phyloP scores from a whole-genome alignment of 2,797 vertebrate genomes.

The Benthosema pterotum region DNA sequence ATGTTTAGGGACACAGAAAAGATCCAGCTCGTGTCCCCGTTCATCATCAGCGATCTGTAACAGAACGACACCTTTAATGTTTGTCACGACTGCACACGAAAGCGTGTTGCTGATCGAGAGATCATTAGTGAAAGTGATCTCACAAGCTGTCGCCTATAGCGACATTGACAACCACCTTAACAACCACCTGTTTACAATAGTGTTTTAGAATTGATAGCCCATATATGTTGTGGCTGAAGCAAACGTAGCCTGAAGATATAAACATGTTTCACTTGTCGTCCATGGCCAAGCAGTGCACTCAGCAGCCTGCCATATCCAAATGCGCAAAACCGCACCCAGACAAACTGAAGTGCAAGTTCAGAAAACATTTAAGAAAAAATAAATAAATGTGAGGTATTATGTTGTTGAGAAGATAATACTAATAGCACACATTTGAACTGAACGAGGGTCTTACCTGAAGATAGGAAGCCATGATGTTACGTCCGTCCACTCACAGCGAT shows the following conservation, averaged over 20 bases:
- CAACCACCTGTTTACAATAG: slow-evolving; percentile 60
- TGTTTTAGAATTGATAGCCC: background rate
- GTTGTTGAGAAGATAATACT: too few species aligned
- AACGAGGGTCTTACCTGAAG: slow-evolving; percentile 71
- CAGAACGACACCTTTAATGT: slow-evolving; percentile 11
- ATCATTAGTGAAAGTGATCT: slow-evolving; percentile 6
- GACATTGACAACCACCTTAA: slow-evolving; percentile 25
- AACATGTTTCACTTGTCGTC: too few species aligned
- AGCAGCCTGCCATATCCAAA: background rate
- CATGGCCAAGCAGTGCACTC: too few species aligned
- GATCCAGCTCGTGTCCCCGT: slow-evolving; percentile 78
- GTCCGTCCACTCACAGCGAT: slow-evolving; percentile 41
- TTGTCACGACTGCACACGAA: background rate
- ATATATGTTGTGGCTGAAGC: background rate
- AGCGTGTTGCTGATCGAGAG: too few species aligned
- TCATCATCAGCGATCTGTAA: slow-evolving; percentile 81
- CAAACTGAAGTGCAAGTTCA: slow-evolving; percentile 28
- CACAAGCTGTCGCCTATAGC: background rate
- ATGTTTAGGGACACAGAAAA: slow-evolving; percentile 85
- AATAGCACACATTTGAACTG: background rate
- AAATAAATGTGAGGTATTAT: background rate
- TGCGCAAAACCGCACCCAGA: slow-evolving; percentile 45
- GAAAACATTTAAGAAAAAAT: background rate
- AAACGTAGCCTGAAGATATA: too few species aligned
- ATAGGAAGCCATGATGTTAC: slow-evolving; percentile 73